Evolutionary conservation across 2,113 vertebrate species (phyloP), one percentile per base, ranked within the genome.

Genomic region (Hypomesus transpacificus): DNA sequence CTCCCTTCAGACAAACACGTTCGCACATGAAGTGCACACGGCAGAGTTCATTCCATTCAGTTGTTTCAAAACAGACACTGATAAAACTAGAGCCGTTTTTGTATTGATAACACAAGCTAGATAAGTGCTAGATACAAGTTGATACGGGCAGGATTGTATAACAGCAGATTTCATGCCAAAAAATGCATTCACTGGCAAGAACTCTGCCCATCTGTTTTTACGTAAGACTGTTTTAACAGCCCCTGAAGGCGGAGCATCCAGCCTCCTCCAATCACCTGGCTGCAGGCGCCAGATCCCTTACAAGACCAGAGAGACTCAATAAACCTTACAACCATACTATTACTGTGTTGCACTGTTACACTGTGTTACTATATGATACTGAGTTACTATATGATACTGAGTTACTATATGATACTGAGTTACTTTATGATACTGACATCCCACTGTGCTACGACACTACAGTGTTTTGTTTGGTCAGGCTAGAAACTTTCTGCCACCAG

Each of bases 291-390:
- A 14, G 39, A 56, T 72, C 34, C 54, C 77, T 78, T 84, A 74
- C 79, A 82, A 60, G 78, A 77, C 60, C 16, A 78, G 50, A 70
- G 52, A 4, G 57, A 73, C 61, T 56, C 54, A 78, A 77, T 65
- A 78, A 66, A 68, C 39, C 39, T 11, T 46, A 46, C 0, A 46
- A 46, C 39, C 39, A 46, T 46, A 46, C 9, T 46, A 9, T 46
- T 11, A 46, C 39, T 46, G 13, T 11, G 39, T 5, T 46, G 13
- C 39, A 46, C 39, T 46, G 39, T 46, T 46, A 46, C 24, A 24
- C 24, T 24, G 24, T 39, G 39, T 39, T 39, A 39, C 39, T 9
- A 39, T 39, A 8, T 5, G 11, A 46, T 9, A 46, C 39, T 46
- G 9, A 13, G 39, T 46, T 34, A 34, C 31, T 34, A 34, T 34